Conservation (phyloP, 2,888 invertebrate genomes). For the Rhopalosiphum nymphaeae region DNA sequence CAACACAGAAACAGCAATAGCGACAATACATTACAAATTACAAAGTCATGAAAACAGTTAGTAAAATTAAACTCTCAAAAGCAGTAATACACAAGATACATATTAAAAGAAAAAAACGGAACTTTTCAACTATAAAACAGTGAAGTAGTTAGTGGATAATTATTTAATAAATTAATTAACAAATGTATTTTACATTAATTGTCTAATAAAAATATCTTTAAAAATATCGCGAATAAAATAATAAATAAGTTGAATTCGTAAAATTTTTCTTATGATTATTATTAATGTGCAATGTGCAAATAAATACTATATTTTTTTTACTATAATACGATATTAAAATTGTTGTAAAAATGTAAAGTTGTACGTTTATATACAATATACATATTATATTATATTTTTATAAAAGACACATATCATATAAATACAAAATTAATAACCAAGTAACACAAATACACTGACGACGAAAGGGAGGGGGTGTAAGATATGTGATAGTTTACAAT, state of each 20-base stretch:
- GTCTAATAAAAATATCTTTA: neutral
- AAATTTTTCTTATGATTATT: neutral
- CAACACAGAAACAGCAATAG: neutral
- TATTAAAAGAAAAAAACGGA: neutral
- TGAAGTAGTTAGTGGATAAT: neutral
- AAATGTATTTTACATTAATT: neutral
- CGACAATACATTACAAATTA: neutral
- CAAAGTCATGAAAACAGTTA: no score
- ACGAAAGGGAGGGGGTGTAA: neutral
- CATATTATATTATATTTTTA: neutral
- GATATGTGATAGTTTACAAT: neutral
- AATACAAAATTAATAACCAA: neutral
- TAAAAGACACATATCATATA: neutral
- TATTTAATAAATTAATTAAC: neutral
- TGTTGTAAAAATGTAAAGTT: neutral
- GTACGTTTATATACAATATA: neutral
- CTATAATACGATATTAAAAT: neutral
- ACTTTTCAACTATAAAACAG: neutral
- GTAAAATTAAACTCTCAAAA: neutral
- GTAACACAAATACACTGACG: no score
- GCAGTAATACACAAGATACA: neutral
- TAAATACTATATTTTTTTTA: neutral
- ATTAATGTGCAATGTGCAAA: neutral
- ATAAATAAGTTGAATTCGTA: neutral
- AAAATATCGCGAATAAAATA: neutral